These are phyloP conservation scores for Entomyzon cyanotis DNA, from an alignment of 2,113 vertebrate genomes.

Conservation along the genomic window DNA sequence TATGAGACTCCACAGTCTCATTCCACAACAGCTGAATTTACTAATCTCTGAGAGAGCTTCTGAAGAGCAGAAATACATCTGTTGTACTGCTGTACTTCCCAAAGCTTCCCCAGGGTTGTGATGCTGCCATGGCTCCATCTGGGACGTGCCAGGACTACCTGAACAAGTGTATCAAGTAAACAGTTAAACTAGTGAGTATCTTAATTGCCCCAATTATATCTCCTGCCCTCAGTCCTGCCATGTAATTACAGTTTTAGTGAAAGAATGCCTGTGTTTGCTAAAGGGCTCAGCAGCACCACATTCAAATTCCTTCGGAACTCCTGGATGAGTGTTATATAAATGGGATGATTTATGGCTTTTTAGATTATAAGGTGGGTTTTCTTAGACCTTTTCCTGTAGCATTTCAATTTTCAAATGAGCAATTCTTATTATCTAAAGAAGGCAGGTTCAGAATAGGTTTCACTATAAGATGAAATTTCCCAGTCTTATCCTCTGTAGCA, in stretches of 20 bases:
- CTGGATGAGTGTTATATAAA: background rate
- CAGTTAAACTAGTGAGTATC: background rate
- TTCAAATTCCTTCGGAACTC: background rate
- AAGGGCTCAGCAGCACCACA: background rate
- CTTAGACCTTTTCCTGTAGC: background rate
- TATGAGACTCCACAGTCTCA: background rate
- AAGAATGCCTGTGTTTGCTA: background rate
- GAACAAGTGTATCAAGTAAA: background rate
- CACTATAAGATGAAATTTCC: background rate
- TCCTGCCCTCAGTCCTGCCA: background rate
- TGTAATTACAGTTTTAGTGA: background rate
- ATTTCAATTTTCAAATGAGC: background rate
- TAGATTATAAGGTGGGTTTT: background rate
- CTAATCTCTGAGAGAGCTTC: background rate
- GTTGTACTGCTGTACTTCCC: background rate
- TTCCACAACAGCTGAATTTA: background rate
- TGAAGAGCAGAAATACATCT: background rate
- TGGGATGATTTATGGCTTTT: background rate
- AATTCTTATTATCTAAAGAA: background rate
- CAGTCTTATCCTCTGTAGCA: background rate
- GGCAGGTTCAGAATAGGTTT: background rate
- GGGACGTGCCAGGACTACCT: background rate
- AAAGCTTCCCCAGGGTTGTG: background rate
- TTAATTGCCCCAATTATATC: background rate
- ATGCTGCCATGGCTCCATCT: background rate